Evolutionary conservation across 2,113 vertebrate species (phyloP).

Genomic region (Anoura caudifer): DNA sequence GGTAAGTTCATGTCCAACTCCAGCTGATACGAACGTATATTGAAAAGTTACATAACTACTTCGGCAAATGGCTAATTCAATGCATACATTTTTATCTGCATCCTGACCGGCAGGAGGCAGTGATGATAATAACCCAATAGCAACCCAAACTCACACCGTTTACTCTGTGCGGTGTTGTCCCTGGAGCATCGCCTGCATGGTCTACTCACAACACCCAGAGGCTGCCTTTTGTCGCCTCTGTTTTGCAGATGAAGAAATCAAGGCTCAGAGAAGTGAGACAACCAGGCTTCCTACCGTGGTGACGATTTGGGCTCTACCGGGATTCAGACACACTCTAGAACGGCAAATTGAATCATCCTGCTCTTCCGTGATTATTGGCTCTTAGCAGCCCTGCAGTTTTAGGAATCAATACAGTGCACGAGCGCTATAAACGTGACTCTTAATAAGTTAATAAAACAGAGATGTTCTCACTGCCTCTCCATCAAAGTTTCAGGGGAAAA

Average conservation of each 20-base stretch:
- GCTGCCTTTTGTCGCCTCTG: not conserved
- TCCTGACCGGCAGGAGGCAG: slow-evolving; percentile 33
- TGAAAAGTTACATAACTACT: not conserved
- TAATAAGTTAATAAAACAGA: slow-evolving; percentile 87
- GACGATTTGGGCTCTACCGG: slow-evolving; percentile 33
- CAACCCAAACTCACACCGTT: not conserved
- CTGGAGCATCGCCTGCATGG: not conserved
- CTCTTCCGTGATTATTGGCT: slow-evolving; percentile 65
- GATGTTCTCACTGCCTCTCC: slow-evolving; percentile 81
- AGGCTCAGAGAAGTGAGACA: slow-evolving; percentile 56
- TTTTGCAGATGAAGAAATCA: slow-evolving; percentile 20
- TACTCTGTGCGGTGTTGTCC: not conserved
- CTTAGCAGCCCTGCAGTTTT: slow-evolving; percentile 60
- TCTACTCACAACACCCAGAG: not conserved
- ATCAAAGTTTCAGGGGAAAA: slow-evolving; percentile 80
- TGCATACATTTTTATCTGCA: not conserved
- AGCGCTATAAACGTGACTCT: slow-evolving; percentile 79
- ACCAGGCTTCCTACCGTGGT: not conserved
- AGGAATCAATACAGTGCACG: slow-evolving; percentile 77
- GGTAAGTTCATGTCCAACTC: not conserved
- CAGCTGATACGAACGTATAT: not conserved
- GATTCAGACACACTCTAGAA: slow-evolving; percentile 51
- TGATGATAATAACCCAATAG: not conserved
- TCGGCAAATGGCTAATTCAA: slow-evolving; percentile 33
- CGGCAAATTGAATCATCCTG: slow-evolving; percentile 67